Evolutionary conservation across 2,797 vertebrate species (phyloP), one percentile per base, ranked within the genome.

Genomic region (Pachyuromys duprasi): DNA sequence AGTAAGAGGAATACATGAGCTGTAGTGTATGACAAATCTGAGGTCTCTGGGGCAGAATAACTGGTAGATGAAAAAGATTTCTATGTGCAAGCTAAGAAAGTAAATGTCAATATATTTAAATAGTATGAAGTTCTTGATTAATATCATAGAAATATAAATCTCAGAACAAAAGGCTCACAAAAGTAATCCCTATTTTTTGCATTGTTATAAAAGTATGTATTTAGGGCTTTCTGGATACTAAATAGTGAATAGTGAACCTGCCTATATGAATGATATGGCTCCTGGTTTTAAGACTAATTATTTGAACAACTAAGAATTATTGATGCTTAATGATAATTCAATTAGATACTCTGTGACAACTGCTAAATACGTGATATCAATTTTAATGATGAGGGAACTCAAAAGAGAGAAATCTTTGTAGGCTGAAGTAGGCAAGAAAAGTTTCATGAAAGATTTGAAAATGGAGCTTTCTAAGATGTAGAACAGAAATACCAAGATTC

Each of bases 61-160:
- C 15, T 49, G 90, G 33, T 57, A 91, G 72, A 96, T 8, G 11
- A 67, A 93, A 55, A 20, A 17, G 18, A 55, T 42, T 84, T 93
- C 78, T 42, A 45, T 60, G 62, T 42, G 80, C 42, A 92, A 93
- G 75, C 92, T 89, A 90, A 97, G 72, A 86, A 96, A 96, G 89
- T 86, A 94, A 95, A 95, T 89, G 86, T 69, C 82, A 90, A 76
- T 92, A 86, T 92, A 89, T 96, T 93, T 83, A 95, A 96, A 95
- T 91, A 33, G 45, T 11, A 72, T 92, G 75, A 97, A 91, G 57
- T 67, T 1, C 36, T 74, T 89, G 91, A 97, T 96, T 92, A 95
- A 86, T 90, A 89, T 39, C 33, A 65, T 26, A 94, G 69, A 36
- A 95, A 96, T 96, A 95, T 90, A 96, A 95, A 96, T 95, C 31